Base-by-base conservation (phyloP, 2,797 vertebrate species). In the Alosa sapidissima region DNA sequence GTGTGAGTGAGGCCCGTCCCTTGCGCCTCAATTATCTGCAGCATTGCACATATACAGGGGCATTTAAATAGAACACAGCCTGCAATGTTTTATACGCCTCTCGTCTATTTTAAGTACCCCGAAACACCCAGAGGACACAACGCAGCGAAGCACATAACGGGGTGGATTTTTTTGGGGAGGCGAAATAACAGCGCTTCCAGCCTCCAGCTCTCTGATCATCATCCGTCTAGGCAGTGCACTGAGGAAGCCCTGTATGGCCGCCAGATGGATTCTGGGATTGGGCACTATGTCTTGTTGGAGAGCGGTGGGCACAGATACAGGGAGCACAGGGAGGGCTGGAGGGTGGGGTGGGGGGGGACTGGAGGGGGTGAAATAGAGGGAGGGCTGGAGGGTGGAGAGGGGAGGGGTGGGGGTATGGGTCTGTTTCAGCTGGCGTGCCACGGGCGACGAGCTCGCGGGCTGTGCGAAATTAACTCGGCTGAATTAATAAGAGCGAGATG, bases 401-500 rank as follows among this genome's bases (percentile, higher is more conserved):
- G 81, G 52, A 83, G 65, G 81, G 49, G 48, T 41, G 58, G n/a
- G 81, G 84, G 72, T 68, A 16, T 81, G 88, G 87, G 81, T 84
- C 86, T 87, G 62, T 83, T 81, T 78, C 72, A 45, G 82, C 92
- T 82, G 78, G 92, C 90, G 95, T 93, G 93, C 92, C 91, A 93
- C 91, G 90, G 93, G 88, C 93, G 5, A 16, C 84, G 89, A 91
- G 88, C 92, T 81, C 91, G 33, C 87, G 93, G 92, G 90, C 91
- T 93, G 89, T 88, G 83, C 90, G 88, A 97, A 96, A 97, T 97
- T 96, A 96, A 97, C 97, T 94, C 95, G 88, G 92, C 85, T 88
- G 91, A 97, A 97, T 97, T 97, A 97, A 97, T 98, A 95, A 94
- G 93, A 93, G 94, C 93, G 95, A 96, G 95, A 96, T 95, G 95